Conservation (phyloP, 2,888 invertebrate genomes). For the Heliconius hortense region DNA sequence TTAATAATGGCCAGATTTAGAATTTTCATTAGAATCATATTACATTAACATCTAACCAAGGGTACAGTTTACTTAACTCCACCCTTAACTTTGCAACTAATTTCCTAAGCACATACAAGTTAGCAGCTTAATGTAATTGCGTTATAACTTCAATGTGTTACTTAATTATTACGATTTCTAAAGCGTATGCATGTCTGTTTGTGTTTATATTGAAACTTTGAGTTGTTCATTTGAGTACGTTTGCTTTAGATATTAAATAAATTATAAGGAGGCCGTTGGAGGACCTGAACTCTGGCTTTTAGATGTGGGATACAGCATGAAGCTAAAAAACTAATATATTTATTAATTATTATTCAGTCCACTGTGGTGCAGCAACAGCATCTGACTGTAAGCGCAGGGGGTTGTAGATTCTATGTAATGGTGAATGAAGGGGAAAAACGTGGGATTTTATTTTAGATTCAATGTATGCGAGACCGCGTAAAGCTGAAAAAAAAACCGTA, state of each 20-base stretch:
- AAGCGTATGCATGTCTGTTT: conserved; percentile 20
- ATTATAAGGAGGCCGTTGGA: too few relatives aligned
- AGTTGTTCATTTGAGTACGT: background rate
- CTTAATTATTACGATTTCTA: conserved; percentile 32
- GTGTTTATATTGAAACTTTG: conserved; percentile 7
- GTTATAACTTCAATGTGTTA: conserved; percentile 39
- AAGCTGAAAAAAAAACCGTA: too few relatives aligned
- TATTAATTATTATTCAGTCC: too few relatives aligned
- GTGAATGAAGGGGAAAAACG: too few relatives aligned
- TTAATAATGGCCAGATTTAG: conserved; percentile 16
- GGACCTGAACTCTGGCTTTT: too few relatives aligned
- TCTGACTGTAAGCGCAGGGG: too few relatives aligned
- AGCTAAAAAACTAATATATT: too few relatives aligned
- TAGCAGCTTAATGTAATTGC: conserved; percentile 38
- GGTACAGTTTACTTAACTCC: conserved; percentile 33
- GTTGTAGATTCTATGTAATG: too few relatives aligned
- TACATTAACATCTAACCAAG: conserved; percentile 29
- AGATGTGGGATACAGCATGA: too few relatives aligned
- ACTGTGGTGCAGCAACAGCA: too few relatives aligned
- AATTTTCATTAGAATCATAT: conserved; percentile 33
- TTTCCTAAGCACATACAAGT: conserved; percentile 38
- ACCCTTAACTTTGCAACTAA: conserved; percentile 36
- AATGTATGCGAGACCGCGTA: too few relatives aligned
- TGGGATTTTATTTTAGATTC: too few relatives aligned
- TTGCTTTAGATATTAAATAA: background rate